Conservation (phyloP, 2,888 invertebrate genomes). For the Baronia brevicornis region DNA sequence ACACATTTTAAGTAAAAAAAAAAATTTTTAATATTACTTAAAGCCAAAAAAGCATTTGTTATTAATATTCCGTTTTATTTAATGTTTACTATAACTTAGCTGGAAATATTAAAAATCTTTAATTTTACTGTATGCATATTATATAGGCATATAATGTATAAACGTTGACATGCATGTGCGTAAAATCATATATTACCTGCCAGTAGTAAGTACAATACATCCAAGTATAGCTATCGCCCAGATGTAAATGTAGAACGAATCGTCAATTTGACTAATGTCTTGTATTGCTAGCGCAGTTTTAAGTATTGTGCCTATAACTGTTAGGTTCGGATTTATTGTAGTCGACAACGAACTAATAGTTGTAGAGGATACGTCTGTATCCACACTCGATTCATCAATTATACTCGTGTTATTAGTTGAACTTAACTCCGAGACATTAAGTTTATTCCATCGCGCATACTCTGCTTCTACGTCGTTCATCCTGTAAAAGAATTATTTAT, state of each 20-base stretch:
- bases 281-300: constrained; percentile 41
- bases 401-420: constrained; percentile 9
- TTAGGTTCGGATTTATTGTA: constrained; percentile 28
- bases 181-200: constrained; percentile 37
- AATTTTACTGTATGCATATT: too few relatives aligned
- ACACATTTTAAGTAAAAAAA: not conserved
- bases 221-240: constrained; percentile 76
- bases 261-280: constrained; percentile 37
- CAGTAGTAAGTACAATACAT: constrained; percentile 77
- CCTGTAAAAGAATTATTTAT: constrained; percentile 41
- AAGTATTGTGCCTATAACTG: constrained; percentile 43
- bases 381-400: constrained; percentile 14
- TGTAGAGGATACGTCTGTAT: constrained; percentile 15
- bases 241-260: constrained; percentile 66
- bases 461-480: constrained; percentile 54
- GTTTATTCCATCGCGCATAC: constrained; percentile 13
- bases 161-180: too few relatives aligned
- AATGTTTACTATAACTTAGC: too few relatives aligned
- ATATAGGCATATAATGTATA: too few relatives aligned
- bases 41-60: too few relatives aligned
- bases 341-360: constrained; percentile 17
- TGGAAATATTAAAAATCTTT: too few relatives aligned
- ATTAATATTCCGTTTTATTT: too few relatives aligned
- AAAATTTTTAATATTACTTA: constrained; percentile 5
- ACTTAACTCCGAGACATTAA: too few relatives aligned